phyloP scores from a whole-genome alignment of 2,888 invertebrate species.

The Zaprionus obscuricornis region DNA sequence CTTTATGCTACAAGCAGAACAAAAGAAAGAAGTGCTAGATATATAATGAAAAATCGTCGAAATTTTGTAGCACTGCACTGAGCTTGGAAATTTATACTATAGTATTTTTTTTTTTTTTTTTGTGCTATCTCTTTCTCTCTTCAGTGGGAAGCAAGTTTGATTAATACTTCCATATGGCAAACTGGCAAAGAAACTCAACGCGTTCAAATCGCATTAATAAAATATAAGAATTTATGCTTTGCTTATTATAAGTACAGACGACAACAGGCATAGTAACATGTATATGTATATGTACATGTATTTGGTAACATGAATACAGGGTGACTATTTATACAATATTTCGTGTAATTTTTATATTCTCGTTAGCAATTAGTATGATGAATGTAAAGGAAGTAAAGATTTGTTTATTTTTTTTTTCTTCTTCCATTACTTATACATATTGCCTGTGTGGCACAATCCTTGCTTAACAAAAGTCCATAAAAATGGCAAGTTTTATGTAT shows the following conservation, averaged over 20 bases:
- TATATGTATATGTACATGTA: constrained; percentile 10
- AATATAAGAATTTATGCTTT: constrained; percentile 76
- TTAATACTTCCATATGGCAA: constrained; percentile 76
- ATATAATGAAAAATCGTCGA: constrained; percentile 70
- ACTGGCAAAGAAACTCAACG: constrained; percentile 61
- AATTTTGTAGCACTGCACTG: constrained; percentile 65
- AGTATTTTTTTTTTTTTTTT: constrained; percentile 27
- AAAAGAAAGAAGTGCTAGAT: constrained; percentile 21
- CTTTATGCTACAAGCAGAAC: constrained; percentile 23
- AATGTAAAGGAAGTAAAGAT: too few species aligned
- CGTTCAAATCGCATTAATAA: constrained; percentile 75
- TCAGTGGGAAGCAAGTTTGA: constrained; percentile 55
- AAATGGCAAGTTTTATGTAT: too few species aligned
- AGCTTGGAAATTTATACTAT: constrained; percentile 51
- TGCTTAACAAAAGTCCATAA: too few species aligned
- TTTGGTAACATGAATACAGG: constrained; percentile 49
- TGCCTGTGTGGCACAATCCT: too few species aligned
- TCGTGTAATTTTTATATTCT: too few species aligned
- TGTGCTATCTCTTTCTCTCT: background rate
- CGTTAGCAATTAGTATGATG: too few species aligned
- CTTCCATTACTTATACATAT: too few species aligned
- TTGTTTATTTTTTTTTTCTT: too few species aligned
- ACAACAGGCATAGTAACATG: constrained; percentile 25
- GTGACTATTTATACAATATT: constrained; percentile 24
- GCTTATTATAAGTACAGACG: constrained; percentile 61